phyloP scores from a whole-genome alignment of 2,888 invertebrate species.

The Ophioninae sp. region DNA sequence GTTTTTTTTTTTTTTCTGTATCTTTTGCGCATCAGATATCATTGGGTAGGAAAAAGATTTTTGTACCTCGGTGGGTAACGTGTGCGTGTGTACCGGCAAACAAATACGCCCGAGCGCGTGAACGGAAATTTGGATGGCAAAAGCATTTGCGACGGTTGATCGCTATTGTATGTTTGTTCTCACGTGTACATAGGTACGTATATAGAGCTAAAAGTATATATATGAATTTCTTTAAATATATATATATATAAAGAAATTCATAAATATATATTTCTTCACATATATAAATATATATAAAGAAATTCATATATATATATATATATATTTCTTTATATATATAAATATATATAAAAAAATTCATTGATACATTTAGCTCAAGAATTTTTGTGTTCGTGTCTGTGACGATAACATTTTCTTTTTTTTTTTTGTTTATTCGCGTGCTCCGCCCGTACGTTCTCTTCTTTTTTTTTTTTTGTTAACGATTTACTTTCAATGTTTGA shows the following conservation, averaged over 20 bases:
- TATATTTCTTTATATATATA: neutral
- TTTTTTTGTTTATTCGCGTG: constrained; percentile 45
- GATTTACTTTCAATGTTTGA: constrained; percentile 66
- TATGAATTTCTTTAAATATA: neutral
- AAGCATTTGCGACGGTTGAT: constrained; percentile 15
- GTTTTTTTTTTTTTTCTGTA: constrained; percentile 24
- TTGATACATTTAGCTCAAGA: neutral
- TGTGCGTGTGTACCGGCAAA: neutral
- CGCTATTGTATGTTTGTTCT: constrained; percentile 7
- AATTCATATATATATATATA: neutral
- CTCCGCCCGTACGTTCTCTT: constrained; percentile 63
- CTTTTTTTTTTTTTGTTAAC: constrained; percentile 37
- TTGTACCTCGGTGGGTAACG: constrained; percentile 1
- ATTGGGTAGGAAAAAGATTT: constrained; percentile 13
- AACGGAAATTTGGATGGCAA: constrained; percentile 19
- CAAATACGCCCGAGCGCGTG: constrained; percentile 9
- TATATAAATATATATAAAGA: neutral
- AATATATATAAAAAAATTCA: neutral
- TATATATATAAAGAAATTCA: too few relatives aligned
- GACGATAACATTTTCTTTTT: neutral
- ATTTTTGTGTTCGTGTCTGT: constrained; percentile 7
- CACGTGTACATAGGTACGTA: neutral
- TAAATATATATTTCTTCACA: constrained; percentile 5
- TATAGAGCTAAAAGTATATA: too few relatives aligned
- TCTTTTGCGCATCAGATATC: constrained; percentile 1